Base-by-base conservation (phyloP, 2,113 vertebrate genomes). In the Pelusios castaneus region DNA sequence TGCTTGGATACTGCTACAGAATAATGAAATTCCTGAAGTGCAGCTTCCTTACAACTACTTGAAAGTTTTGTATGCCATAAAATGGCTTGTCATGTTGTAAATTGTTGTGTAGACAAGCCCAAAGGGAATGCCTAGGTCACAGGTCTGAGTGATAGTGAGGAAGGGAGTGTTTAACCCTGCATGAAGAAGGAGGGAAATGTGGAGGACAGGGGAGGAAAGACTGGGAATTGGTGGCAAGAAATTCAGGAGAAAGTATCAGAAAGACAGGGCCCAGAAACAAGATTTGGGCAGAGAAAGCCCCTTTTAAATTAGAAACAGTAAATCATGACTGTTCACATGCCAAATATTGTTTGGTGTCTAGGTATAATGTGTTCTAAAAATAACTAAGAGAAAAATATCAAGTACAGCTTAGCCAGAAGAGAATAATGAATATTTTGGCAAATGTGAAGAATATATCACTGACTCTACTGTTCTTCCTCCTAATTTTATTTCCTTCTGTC, bases 281-380 rank as follows among this genome's bases (percentile, higher is more conserved):
- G 60, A 79, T 76, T 89, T 90, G 88, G 87, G 87, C 84, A 89
- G 43, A 89, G 63, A 38, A 87, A 81, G 38, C 80, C 84, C 82
- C 38, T 79, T 95, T 87, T 93, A 84, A 93, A 81, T 16, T 25
- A 85, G 11, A 73, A 92, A 87, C 79, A 84, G 25, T 91, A 83
- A 47, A 75, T 60, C 55, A 51, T 87, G 73, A 45, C 19, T 81
- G 86, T 22, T 93, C 29, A 29, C 6, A 3, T 52, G 52, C 70
- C 51, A 93, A 79, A 81, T 52, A 81, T 43, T 2, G 5, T 24
- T 56, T 81, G 92, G 82, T 49, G 94, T 90, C 90, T 75, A 85
- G 70, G 70, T 95, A 10, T 19, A 5, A 60, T 2, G 25, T 83
- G 45, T 95, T 91, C 55, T 87, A 86, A 80, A 85, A 91, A 87